Percentiles rank a stretch among this genome's conserved stretches.
Evolutionary conservation across 2,888 invertebrate genomes (phyloP).

Genomic region (Arctia plantaginis): DNA sequence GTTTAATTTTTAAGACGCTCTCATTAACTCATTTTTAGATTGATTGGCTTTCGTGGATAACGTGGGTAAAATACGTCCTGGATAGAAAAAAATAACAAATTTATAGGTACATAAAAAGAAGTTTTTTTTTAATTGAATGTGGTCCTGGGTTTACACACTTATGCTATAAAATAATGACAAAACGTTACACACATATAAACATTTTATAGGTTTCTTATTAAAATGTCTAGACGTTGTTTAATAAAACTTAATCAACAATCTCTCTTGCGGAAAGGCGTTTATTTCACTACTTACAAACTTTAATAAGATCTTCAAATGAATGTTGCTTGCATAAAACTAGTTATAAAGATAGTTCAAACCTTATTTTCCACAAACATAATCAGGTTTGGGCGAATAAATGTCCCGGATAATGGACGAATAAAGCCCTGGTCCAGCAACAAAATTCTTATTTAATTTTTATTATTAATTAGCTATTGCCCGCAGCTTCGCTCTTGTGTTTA

Average conservation of each 20-base stretch:
- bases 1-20: too few relatives aligned
- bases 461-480: too few relatives aligned
- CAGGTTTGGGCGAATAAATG: too few relatives aligned
- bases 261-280: constrained; percentile 5
- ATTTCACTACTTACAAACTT: constrained; percentile 1
- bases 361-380: background rate
- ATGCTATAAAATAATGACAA: constrained; percentile 15
- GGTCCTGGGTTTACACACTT: background rate
- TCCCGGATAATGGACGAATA: too few relatives aligned
- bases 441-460: too few relatives aligned
- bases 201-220: constrained; percentile 14
- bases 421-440: too few relatives aligned
- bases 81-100: too few relatives aligned
- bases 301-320: constrained; percentile 1
- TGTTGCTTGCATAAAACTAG: background rate
- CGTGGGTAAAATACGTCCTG: too few relatives aligned
- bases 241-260: constrained; percentile 15
- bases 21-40: too few relatives aligned
- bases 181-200: constrained; percentile 1
- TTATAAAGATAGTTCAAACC: background rate
- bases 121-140: background rate
- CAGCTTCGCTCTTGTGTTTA: too few relatives aligned
- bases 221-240: constrained; percentile 16
- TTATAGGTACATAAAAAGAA: too few relatives aligned
- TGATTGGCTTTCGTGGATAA: too few relatives aligned